Base-by-base conservation (phyloP, 2,797 vertebrate species). In the Lindbergichthys nudifrons region DNA sequence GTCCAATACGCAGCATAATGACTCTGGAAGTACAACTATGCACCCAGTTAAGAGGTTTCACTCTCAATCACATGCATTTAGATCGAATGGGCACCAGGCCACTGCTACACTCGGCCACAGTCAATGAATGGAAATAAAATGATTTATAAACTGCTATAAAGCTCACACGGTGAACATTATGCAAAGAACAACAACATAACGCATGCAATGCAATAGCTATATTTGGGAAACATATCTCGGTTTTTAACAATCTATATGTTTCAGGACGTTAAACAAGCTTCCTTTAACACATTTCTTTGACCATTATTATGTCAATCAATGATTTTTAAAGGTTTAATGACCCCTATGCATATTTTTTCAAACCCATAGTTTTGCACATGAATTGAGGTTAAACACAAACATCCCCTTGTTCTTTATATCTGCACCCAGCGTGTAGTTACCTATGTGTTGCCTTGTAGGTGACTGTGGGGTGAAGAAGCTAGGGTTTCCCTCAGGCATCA, bases 371-470 rank as follows among this genome's bases (percentile, higher is more conserved):
- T 47, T 2, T 51, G 6, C 23, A 26, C 36, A 23, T 2, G 0
- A 53, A 46, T 13, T 23, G 16, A 39, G 2, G 30, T 21, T 64
- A 15, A 73, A 59, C 46, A 30, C 54, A n/a, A 26, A 12, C n/a
- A 57, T 56, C 4, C 7, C 45, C 51, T 62, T 60, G 75, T 75
- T 60, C 58, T 42, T 2, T 68, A 63, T 64, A 69, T 59, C 46
- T 76, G 65, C 50, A 81, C 52, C 62, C 54, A 65, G 76, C 60
- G 73, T 90, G 82, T 79, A 84, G 80, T 85, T 87, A 88, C 73
- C 54, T 69, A 57, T 73, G 46, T 51, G 62, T 63, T 64, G 63
- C 47, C 62, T 77, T 67, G 77, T 82, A 82, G 80, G 79, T 86
- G 73, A 85, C 45, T 46, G 56, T 39, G 70, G 70, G 87, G 76